Percentiles rank a stretch among this genome's conserved stretches.
Conservation (phyloP, 1,140 invertebrate genomes). For the Caenorhabditis brenneri region DNA sequence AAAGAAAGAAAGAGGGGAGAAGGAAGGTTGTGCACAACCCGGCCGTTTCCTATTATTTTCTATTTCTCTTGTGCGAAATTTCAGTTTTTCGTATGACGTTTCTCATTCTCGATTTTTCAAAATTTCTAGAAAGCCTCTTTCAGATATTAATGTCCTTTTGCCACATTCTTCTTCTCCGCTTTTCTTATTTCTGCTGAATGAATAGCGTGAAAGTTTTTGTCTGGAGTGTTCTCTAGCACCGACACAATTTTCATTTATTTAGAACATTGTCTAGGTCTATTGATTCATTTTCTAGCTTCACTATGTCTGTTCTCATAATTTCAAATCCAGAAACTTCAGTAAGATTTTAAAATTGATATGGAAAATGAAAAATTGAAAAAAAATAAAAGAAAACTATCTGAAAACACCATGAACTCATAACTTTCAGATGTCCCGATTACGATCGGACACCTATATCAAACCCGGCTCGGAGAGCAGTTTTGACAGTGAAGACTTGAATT, state of each 20-base stretch:
- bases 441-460: slow-evolving; percentile 10
- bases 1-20: neutral
- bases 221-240: neutral
- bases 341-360: neutral
- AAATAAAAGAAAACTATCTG: neutral
- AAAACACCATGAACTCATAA: neutral
- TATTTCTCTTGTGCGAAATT: neutral
- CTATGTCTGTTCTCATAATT: neutral
- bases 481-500: slow-evolving; percentile 27
- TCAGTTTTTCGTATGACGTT: slow-evolving; percentile 1
- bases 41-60: slow-evolving; percentile 11
- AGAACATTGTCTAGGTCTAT: neutral
- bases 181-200: neutral
- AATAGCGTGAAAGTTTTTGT: neutral
- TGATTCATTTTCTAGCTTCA: too few relatives aligned
- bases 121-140: neutral
- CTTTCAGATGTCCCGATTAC: slow-evolving; percentile 22
- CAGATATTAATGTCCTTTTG: slow-evolving; percentile 6
- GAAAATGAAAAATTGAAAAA: neutral
- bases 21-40: neutral
- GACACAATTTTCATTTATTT: neutral
- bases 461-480: slow-evolving; percentile 22
- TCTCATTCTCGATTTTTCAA: neutral
- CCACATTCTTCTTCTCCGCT: neutral
- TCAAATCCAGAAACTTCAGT: neutral